Evolutionary conservation across 2,113 vertebrate genomes (phyloP), one percentile per base, ranked within the genome.

Genomic region (Stigmatopora nigra): DNA sequence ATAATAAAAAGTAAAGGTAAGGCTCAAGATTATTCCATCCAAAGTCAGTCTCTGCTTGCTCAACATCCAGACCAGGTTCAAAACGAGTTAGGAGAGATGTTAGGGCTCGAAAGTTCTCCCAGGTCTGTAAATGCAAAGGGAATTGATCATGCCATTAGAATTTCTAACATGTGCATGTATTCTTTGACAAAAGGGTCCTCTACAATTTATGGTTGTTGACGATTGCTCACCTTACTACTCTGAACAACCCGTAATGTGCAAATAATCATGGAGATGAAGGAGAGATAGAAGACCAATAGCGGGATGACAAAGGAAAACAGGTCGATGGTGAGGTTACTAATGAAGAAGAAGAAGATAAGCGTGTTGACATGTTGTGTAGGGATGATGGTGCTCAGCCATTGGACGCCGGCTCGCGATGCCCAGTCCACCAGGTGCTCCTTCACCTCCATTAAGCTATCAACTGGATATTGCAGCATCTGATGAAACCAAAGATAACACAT

Each of bases 311-410:
- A 94, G 62, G 94, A 93, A 68, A 99, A 98, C 84, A 98, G 91
- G 72, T 97, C 93, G 1, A 96, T 84, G 13, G 95, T 99, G 68
- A 99, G 91, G 82, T 94, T 99, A 88, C 96, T 98, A 85, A 99
- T 89, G 86, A 99, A 92, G 89, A 99, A 99, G 89, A 99, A 99
- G 89, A 99, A 95, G 76, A 96, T 83, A 14, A 99, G 93, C 4
- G 97, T 94, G 7, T 99, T 98, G 87, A 99, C 92, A 61, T 99
- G 97, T 45, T 99, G 96, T 0, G 95, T 97, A 20, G 97, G 97
- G 69, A 98, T 88, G 75, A 95, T 87, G 25, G 93, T 95, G 83
- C 94, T 97, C 64, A 99, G 87, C 96, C 97, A 98, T 66, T 96
- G 95, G 88, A 97, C 93, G 49, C 96, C 97, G 0, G 95, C 96